These are phyloP conservation scores for Shargacucullia verbasci DNA, from an alignment of 2,888 invertebrate species.

Conservation along the genomic window DNA sequence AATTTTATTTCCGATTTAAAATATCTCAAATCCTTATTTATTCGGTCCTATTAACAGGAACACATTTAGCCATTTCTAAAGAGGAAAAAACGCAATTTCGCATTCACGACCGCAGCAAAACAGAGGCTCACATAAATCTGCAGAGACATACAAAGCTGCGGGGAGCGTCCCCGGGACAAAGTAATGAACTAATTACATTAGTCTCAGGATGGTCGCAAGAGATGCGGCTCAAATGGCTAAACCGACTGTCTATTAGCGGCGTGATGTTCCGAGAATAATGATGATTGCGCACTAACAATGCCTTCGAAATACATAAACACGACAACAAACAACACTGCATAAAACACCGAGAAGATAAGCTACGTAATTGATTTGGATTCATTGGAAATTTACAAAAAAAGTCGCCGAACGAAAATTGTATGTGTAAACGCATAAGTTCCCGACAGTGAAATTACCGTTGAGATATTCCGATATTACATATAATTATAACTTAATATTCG, in stretches of 20 bases:
- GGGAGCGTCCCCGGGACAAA: conserved; percentile 75
- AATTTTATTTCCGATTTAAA: conserved; percentile 54
- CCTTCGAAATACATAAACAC: conserved; percentile 53
- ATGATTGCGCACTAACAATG: conserved; percentile 65
- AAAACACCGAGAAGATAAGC: conserved; percentile 6
- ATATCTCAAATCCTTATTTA: conserved; percentile 61
- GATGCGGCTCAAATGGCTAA: conserved; percentile 76
- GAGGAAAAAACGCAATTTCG: conserved; percentile 70
- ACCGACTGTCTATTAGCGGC: conserved; percentile 71
- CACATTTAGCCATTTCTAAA: conserved; percentile 67
- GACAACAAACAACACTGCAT: conserved; percentile 21
- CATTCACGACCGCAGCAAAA: conserved; percentile 74
- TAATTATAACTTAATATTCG: conserved; percentile 11
- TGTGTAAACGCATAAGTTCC: neutral
- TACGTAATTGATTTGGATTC: conserved; percentile 11
- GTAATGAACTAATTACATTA: conserved; percentile 88
- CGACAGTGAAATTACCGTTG: neutral
- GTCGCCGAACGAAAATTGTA: neutral
- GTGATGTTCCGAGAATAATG: conserved; percentile 67
- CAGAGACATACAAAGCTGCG: conserved; percentile 73
- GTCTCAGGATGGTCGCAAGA: conserved; percentile 70
- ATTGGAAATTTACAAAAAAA: neutral
- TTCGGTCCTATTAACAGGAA: conserved; percentile 62
- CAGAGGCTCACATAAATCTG: conserved; percentile 79
- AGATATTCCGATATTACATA: neutral